phyloP scores from a whole-genome alignment of 2,797 vertebrate species.

The Oreochromis grahami region DNA sequence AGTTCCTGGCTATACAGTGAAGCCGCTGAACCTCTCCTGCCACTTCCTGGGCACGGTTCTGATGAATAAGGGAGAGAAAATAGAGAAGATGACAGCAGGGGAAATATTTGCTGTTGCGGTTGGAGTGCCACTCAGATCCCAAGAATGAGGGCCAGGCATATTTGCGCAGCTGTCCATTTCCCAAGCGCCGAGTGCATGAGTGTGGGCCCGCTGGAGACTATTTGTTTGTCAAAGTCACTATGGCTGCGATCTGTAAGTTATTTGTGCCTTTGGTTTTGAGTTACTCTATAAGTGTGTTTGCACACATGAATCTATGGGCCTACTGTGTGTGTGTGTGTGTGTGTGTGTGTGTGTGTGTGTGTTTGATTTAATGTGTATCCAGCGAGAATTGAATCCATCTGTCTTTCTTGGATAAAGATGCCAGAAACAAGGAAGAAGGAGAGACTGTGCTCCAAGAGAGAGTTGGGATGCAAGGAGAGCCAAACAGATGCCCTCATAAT shows the following conservation, averaged over 20 bases:
- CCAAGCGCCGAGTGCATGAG: conserved; percentile 53
- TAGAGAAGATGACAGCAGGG: conserved; percentile 68
- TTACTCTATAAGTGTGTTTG: conserved; percentile 13
- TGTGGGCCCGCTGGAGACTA: conserved; percentile 59
- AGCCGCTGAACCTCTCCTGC: conserved; percentile 39
- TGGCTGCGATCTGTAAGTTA: conserved; percentile 54
- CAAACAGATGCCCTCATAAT: conserved; percentile 62
- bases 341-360: background rate
- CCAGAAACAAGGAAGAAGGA: conserved; percentile 69
- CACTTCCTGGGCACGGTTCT: conserved; percentile 45
- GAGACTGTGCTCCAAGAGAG: conserved; percentile 57
- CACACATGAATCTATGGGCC: conserved; percentile 24
- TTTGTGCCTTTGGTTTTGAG: conserved; percentile 53
- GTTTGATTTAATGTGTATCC: conserved; percentile 45
- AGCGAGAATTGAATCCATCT: conserved; percentile 72
- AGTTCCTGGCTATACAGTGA: conserved; percentile 17
- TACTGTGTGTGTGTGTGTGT: conserved; percentile 15
- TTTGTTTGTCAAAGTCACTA: conserved; percentile 70
- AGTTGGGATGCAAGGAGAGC: conserved; percentile 24
- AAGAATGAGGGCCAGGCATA: conserved; percentile 65
- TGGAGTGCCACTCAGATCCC: conserved; percentile 60
- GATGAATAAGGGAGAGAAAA: conserved; percentile 60
- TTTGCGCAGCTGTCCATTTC: conserved; percentile 73
- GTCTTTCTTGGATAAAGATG: conserved; percentile 70
- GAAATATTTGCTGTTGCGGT: conserved; percentile 75